These are phyloP conservation scores for Siniperca knerii DNA, from an alignment of 2,113 vertebrate genomes.

Conservation along the genomic window DNA sequence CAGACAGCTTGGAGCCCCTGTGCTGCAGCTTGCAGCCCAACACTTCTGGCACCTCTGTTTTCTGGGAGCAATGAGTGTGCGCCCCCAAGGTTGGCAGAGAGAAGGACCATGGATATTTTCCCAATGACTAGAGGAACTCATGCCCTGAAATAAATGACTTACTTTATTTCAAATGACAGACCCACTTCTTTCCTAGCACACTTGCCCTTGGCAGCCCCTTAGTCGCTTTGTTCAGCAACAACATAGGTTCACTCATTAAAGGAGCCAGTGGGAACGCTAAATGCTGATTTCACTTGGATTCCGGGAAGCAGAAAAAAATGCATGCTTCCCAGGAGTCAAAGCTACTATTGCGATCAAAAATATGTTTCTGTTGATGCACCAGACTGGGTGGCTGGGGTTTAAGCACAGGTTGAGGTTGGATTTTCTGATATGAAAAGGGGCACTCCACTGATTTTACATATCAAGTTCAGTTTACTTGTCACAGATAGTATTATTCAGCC, in stretches of 20 bases:
- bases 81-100: constrained; percentile 63
- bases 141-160: constrained; percentile 74
- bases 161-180: constrained; percentile 77
- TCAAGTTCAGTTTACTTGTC: too few species aligned
- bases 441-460: background rate
- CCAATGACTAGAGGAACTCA: constrained; percentile 67
- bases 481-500: too few species aligned
- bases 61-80: constrained; percentile 65
- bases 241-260: constrained; percentile 53
- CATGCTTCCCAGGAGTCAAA: constrained; percentile 23
- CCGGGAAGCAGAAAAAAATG: constrained; percentile 40
- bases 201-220: constrained; percentile 54
- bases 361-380: background rate
- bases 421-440: constrained; percentile 6
- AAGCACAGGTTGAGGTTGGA: constrained; percentile 5
- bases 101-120: constrained; percentile 68
- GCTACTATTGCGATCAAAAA: constrained; percentile 17
- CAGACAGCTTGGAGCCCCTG: constrained; percentile 51
- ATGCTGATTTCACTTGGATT: constrained; percentile 57
- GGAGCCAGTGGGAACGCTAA: constrained; percentile 46
- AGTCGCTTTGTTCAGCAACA: constrained; percentile 55
- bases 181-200: constrained; percentile 64
- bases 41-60: constrained; percentile 53
- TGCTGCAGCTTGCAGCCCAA: constrained; percentile 47
- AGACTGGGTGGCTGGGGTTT: constrained; percentile 5